Evolutionary conservation across 2,113 vertebrate species (phyloP).

Genomic region (Actinemys pallida): DNA sequence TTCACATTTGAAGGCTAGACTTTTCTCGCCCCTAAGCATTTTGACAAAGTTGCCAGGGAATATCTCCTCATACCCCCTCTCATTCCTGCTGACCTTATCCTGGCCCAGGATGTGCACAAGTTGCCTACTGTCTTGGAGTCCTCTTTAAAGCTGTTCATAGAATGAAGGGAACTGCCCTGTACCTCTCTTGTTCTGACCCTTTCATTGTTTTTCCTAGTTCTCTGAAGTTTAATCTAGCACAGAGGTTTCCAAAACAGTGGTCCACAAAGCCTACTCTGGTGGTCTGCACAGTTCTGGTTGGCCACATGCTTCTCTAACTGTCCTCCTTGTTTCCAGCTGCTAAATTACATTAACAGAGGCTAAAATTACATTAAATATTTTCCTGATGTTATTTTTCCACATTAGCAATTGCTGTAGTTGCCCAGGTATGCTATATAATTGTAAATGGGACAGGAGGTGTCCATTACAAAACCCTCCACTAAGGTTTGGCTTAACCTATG

Average conservation of each 20-base stretch:
- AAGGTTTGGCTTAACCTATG: not conserved
- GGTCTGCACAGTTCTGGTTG: not conserved
- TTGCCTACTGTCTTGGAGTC: not conserved
- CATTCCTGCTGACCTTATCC: not conserved
- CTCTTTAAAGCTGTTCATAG: not conserved
- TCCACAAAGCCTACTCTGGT: not conserved
- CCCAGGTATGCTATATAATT: rapidly evolving
- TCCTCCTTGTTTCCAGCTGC: constrained; percentile 46
- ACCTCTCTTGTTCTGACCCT: not conserved
- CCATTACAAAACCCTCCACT: not conserved
- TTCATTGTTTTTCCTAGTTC: not conserved
- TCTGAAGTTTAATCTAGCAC: not conserved
- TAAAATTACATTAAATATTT: rapidly evolving
- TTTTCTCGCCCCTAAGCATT: not conserved
- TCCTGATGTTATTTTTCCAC: not conserved
- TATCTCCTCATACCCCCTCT: not conserved
- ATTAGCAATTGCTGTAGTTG: rapidly evolving
- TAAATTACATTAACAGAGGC: constrained; percentile 15
- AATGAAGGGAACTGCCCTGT: not conserved
- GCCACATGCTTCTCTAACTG: not conserved
- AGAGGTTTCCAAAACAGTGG: rapidly evolving
- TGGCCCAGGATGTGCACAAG: not conserved
- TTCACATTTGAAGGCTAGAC: not conserved
- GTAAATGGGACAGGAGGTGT: not conserved
- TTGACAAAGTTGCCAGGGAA: not conserved